Conservation (phyloP, 2,113 vertebrate species). For the Natator depressus region DNA sequence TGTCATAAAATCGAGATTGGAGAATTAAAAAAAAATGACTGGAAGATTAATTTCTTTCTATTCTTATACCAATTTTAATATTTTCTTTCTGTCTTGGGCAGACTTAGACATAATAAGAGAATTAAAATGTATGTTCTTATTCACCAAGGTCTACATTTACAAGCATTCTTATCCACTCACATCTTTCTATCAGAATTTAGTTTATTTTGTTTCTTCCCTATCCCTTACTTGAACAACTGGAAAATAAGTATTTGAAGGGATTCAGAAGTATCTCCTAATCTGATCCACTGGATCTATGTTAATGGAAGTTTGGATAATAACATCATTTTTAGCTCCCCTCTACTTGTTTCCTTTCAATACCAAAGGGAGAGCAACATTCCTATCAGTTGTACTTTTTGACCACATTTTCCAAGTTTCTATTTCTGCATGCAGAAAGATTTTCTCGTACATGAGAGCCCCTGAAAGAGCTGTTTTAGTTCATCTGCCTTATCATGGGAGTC, state of each 20-base stretch:
- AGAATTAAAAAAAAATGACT: not conserved
- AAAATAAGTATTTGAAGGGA: not conserved
- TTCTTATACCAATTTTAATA: not conserved
- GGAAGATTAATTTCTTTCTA: not conserved
- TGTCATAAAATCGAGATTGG: not conserved
- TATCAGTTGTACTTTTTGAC: not conserved
- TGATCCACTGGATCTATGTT: not conserved
- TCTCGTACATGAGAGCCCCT: slow-evolving; percentile 30
- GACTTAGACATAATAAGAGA: not conserved
- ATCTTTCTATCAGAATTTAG: not conserved
- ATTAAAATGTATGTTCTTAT: not conserved
- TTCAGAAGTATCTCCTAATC: not conserved
- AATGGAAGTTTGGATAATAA: not conserved
- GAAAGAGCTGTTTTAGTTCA: slow-evolving; percentile 33
- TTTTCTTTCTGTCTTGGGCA: not conserved
- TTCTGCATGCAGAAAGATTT: slow-evolving; percentile 50
- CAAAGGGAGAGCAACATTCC: not conserved
- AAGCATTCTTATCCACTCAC: not conserved
- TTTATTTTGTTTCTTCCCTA: not conserved
- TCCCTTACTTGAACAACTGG: not conserved
- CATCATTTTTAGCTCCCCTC: not conserved
- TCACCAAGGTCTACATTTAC: not conserved
- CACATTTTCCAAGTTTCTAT: slow-evolving; percentile 18
- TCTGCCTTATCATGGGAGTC: slow-evolving; percentile 63
- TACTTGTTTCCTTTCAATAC: not conserved